Evolutionary conservation across 92 coral and sea anemone species (phyloP), one percentile per base, ranked within the genome.

Genomic region (Ricordea florida): DNA sequence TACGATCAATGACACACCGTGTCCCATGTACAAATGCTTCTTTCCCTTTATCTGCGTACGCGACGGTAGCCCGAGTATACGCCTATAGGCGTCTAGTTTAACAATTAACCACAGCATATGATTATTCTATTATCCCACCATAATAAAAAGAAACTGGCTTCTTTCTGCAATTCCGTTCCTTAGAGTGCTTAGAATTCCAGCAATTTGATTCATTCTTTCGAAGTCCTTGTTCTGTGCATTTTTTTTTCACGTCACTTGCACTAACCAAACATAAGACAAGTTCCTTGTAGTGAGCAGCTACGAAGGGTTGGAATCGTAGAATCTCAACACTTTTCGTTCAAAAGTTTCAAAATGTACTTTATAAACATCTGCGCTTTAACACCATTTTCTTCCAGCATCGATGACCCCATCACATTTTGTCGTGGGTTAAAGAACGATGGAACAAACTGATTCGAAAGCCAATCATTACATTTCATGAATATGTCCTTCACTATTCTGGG

Each of bases 391-490:
- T 57, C 59, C 69, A 72, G 69, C 69, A 57, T 57, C 30, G 1
- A 21, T 38, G 57, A 56, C 40, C 68, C 80, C 67, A 72, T n/a
- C 16, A 72, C 67, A 36, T 72, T 72, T 20, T 72, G 80, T 35
- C 58, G 57, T 57, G 80, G 80, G 65, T 72, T 72, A 37, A 72
- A 72, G 25, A 72, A 72, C 58, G 80, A 72, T 24, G 81, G 81
- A 47, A 75, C 81, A 45, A 75, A 60, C 46, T 75, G 40, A 35
- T 36, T 74, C 16, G 72, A 74, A 17, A 74, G 72, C 81, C 72
- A 74, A 44, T n/a, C 71, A 20, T 72, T 50, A 30, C 80, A 72
- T 40, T 47, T 59, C 65, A 28, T 60, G 52, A 72, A 72, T 18
- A 72, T 41, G 28, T 58, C 59, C 80, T 38, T 57, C n/a, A 72